Evolutionary conservation across 2,797 vertebrate species (phyloP), one percentile per base, ranked within the genome.

Genomic region (Trachops cirrhosus): DNA sequence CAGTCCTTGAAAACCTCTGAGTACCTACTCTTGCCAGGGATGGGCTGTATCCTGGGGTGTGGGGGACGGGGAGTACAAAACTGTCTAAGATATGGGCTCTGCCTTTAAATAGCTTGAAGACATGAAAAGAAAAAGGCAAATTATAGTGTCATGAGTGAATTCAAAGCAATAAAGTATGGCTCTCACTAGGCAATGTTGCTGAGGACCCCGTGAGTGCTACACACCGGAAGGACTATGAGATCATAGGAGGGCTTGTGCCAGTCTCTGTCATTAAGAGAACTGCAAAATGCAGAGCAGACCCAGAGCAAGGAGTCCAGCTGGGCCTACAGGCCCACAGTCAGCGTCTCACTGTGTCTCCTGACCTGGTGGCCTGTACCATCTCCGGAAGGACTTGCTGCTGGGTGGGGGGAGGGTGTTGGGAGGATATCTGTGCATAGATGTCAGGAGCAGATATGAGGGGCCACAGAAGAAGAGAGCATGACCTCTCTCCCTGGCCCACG

Each of bases 121-220:
- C 50, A 10, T 34, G 74, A 90, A 89, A 97, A 34, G 39, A 73
- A 88, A 52, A 74, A 89, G 85, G 85, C 92, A 89, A 79, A 79
- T 85, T 44, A 46, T 29, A 48, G 7, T 7, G 57, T 52, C n/a
- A 2, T 79, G n/a, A 91, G 80, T 18, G n/a, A 73, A 71, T 67
- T 52, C 44, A 71, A 94, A 77, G 37, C 83, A 32, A 52, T 41
- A 59, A 71, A 88, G 67, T 11, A 44, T 1, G 70, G 18, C 21
- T 74, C 3, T 90, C 21, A 15, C 41, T n/a, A 44, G 44, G 86
- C 70, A 44, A 22, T 2, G 85, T 44, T 64, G 50, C 57, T 50
- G 41, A 52, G 73, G 68, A 22, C 59, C 64, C 71, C 44, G 83
- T 9, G 91, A 59, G 71, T 15, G 74, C 57, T 37, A 18, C 46